These are phyloP conservation scores for Epizoanthus illoricatus DNA, from an alignment of 92 coral and sea anemone genomes.

Conservation along the genomic window DNA sequence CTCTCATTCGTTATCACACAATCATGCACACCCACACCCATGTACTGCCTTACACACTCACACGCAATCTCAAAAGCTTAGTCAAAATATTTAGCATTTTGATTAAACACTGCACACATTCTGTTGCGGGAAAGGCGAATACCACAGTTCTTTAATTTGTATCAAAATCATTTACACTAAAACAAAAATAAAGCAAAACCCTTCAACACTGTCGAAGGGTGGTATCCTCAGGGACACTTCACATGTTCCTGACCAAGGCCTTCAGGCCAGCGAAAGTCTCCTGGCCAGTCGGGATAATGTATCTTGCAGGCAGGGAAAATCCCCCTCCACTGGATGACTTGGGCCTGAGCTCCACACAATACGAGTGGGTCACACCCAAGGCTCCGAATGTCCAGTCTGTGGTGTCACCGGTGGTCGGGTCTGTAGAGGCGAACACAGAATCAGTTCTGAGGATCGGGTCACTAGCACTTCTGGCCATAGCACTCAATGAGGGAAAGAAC, in stretches of 20 bases:
- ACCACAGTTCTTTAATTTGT: conserved; percentile 27
- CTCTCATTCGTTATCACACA: too few relatives aligned
- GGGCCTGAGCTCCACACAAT: conserved; percentile 85
- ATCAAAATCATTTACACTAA: conserved; percentile 22
- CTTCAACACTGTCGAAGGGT: background rate
- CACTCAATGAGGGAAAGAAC: too few relatives aligned
- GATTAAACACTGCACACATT: background rate
- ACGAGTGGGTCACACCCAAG: conserved; percentile 76
- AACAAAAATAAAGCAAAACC: background rate
- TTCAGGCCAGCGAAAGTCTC: conserved; percentile 87
- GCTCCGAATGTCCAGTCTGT: conserved; percentile 91
- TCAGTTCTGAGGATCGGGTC: too few relatives aligned
- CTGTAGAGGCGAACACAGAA: conserved; percentile 30
- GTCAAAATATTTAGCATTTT: too few relatives aligned
- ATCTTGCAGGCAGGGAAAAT: conserved; percentile 61
- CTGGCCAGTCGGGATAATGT: conserved; percentile 74
- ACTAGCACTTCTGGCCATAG: too few relatives aligned
- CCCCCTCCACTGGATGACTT: conserved; percentile 42
- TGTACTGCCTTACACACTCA: too few relatives aligned
- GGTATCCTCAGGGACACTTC: background rate
- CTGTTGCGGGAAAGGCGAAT: conserved; percentile 35
- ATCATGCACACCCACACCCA: too few relatives aligned
- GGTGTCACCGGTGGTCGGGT: conserved; percentile 88
- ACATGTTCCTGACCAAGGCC: conserved; percentile 68
- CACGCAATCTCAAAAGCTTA: too few relatives aligned